Evolutionary conservation across 2,888 invertebrate species (phyloP), one percentile per base, ranked within the genome.

Genomic region (Toxonevra muliebris): DNA sequence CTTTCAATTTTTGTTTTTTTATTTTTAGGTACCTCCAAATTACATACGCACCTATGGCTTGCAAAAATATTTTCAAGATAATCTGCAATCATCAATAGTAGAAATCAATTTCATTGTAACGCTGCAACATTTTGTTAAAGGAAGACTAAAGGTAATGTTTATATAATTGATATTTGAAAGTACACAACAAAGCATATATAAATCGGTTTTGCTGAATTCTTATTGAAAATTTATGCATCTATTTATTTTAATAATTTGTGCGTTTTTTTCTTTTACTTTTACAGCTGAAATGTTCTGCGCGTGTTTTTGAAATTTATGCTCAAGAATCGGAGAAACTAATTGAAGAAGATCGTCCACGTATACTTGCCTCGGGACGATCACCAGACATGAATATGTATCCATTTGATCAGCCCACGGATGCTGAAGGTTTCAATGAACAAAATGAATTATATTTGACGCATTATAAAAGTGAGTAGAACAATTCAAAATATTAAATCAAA

Each of bases 321-420:
- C 84, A 84, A 66, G 83, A 84, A 69, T 78, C 80, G 12, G 85
- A 86, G 57, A 84, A 84, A 69, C 65, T 80, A 2, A 80, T 86
- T 30, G 85, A 85, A 69, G 85, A 86, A 69, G 86, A 85, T 77
- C 80, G 81, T 53, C 85, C 85, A 5, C 77, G 85, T n/a, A 83
- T 85, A 63, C 73, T 86, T 69, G 86, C 85, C 11, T 85, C 85
- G 0, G 85, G 85, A 1, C 77, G 84, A 62, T 85, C 85, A 11
- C 85, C 85, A 2, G 83, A 85, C 64, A 79, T 80, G 69, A 83
- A 81, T 59, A 78, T 83, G 71, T 85, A 81, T 75, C 84, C 84
- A 1, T 85, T 82, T 67, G 85, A 85, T 77, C 81, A 83, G 48
- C 77, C 82, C 0, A 76, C 76, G 1, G 80, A 79, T 65, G 79